phyloP scores from a whole-genome alignment of 2,888 invertebrate genomes.

The Plutella xylostella region DNA sequence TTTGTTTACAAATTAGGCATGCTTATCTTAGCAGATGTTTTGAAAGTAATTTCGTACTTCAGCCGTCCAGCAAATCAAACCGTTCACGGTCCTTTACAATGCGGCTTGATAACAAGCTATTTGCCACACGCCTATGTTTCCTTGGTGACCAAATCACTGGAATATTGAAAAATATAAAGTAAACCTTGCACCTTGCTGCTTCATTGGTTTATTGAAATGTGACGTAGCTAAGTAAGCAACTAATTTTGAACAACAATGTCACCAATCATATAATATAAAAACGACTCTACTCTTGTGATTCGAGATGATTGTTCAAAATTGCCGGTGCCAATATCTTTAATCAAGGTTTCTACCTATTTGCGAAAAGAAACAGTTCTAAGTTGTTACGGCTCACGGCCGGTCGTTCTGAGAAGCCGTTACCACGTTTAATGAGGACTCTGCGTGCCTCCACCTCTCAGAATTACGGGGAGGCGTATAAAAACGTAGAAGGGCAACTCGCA shows the following conservation, averaged over 20 bases:
- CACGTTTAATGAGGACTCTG: constrained; percentile 29
- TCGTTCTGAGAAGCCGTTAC: constrained; percentile 25
- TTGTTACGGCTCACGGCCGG: neutral
- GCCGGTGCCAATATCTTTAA: neutral
- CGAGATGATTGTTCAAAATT: neutral
- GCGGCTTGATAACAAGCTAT: constrained; percentile 39
- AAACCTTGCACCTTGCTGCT: too few relatives aligned
- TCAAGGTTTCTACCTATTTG: neutral
- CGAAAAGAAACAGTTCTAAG: neutral
- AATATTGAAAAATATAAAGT: neutral
- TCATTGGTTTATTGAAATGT: too few relatives aligned
- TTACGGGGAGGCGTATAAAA: constrained; percentile 24
- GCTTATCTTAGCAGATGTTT: neutral
- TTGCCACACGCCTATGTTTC: constrained; percentile 32
- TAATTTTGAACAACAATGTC: too few relatives aligned
- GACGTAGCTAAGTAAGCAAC: too few relatives aligned
- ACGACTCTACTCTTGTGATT: neutral
- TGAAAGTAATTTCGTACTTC: constrained; percentile 64
- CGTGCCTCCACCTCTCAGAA: constrained; percentile 7
- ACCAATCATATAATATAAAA: too few relatives aligned
- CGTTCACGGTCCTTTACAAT: constrained; percentile 58
- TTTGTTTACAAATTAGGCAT: too few relatives aligned
- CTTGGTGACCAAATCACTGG: constrained; percentile 29
- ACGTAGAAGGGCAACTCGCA: constrained; percentile 14
- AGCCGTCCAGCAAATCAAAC: constrained; percentile 65